Evolutionary conservation across 2,113 vertebrate genomes (phyloP).

Genomic region (Saccopteryx leptura): DNA sequence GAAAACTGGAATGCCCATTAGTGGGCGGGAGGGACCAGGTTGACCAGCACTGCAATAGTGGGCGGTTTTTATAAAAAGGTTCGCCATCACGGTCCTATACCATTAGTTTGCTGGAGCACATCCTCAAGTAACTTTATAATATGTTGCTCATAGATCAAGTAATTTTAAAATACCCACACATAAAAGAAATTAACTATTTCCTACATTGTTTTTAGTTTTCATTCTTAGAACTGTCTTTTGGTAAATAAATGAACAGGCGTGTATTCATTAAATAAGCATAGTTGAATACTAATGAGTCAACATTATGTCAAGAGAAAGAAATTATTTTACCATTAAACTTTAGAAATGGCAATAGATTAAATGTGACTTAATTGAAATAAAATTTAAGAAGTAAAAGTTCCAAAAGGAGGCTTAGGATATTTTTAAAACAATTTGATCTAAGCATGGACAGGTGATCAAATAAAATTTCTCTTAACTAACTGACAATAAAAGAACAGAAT

Average conservation of each 20-base stretch:
- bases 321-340: background rate
- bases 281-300: background rate
- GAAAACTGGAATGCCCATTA: too few relatives aligned
- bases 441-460: background rate
- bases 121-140: background rate
- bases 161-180: background rate
- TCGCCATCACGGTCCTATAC: background rate
- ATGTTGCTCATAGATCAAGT: background rate
- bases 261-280: background rate
- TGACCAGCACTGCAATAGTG: too few relatives aligned
- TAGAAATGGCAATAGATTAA: slow-evolving; percentile 3
- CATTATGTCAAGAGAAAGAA: background rate
- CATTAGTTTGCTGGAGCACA: background rate
- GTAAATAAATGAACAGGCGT: background rate
- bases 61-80: too few relatives aligned
- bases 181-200: slow-evolving; percentile 1
- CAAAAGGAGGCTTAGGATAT: background rate
- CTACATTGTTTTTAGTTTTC: background rate
- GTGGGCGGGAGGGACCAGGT: too few relatives aligned
- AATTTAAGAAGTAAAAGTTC: background rate
- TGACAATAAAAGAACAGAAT: background rate
- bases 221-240: background rate
- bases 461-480: slow-evolving; percentile 22
- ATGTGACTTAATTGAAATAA: background rate
- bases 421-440: slow-evolving; percentile 6